phyloP scores from a whole-genome alignment of 64 coral and sea anemone genomes.

The Orbicella faveolata region DNA sequence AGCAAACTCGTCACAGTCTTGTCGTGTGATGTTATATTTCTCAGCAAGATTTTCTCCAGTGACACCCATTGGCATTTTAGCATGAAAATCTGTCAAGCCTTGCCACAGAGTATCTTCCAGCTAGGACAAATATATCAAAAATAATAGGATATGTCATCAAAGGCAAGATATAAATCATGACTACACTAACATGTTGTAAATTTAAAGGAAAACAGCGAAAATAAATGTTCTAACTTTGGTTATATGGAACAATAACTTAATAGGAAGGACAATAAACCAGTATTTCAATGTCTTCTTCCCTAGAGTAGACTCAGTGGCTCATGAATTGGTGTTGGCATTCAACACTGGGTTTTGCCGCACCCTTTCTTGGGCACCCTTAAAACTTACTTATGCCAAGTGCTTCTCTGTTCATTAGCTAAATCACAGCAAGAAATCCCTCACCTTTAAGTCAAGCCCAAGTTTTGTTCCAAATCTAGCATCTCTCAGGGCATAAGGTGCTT shows the following conservation, averaged over 20 bases:
- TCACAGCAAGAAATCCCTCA: background rate
- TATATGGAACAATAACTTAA: too few relatives aligned
- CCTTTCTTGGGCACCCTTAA: too few relatives aligned
- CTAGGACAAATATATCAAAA: conserved; percentile 24
- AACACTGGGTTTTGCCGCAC: too few relatives aligned
- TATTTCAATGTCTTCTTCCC: too few relatives aligned
- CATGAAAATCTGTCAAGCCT: conserved; percentile 85
- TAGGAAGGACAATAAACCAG: too few relatives aligned
- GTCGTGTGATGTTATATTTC: conserved; percentile 85
- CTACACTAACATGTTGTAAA: too few relatives aligned
- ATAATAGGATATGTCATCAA: background rate
- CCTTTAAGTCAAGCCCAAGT: conserved; percentile 89
- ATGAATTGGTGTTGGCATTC: too few relatives aligned
- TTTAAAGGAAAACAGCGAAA: too few relatives aligned
- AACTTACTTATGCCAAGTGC: too few relatives aligned
- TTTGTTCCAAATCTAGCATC: conserved; percentile 93
- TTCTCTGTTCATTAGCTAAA: background rate
- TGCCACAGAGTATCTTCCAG: conserved; percentile 95
- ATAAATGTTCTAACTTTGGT: too few relatives aligned
- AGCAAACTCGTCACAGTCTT: conserved; percentile 94
- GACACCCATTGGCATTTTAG: conserved; percentile 88
- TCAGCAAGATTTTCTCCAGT: conserved; percentile 98
- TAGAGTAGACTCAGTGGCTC: too few relatives aligned
- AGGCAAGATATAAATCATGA: too few relatives aligned
- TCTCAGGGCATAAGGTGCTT: conserved; percentile 94